Evolutionary conservation across 2,113 vertebrate genomes (phyloP), one percentile per base, ranked within the genome.

Genomic region (Myotis yumanensis): DNA sequence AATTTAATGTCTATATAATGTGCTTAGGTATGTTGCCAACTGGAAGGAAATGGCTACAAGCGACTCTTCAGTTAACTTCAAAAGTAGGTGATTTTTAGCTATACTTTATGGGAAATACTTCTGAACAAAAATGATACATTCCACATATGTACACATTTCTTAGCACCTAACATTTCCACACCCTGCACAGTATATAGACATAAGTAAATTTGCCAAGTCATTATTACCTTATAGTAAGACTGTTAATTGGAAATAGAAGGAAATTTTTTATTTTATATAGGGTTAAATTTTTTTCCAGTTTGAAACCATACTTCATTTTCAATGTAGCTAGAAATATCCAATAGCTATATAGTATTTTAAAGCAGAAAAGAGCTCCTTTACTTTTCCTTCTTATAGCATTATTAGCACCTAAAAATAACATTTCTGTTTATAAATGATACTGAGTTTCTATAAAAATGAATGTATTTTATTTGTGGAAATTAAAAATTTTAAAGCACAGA

Each of bases 31-130:
- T 90, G 90, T 98, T 51, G 96, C 95, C 77, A 91, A 77, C 25
- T 99, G 98, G 98, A 98, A 96, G 90, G 91, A 96, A 95, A 94
- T 98, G 69, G 98, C 97, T 85, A 98, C 97, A 93, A 99, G 98
- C 96, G 97, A 97, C 76, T 97, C 97, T 90, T 98, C 98, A 43
- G 97, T 85, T 54, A 93, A 96, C 54, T 95, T 93, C 80, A 95
- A 88, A 95, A 97, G 98, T 98, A 97, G 80, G 97, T 69, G 28
- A 77, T 28, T 93, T 52, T 87, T 72, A 84, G 32, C 59, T 84
- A 54, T 95, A 94, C 7, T 66, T 92, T 40, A 46, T 62, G 20
- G 23, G 16, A 83, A 86, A 52, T 95, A 88, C 77, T 82, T 35
- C 28, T 77, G 68, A 91, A 52, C 30, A 37, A 28, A 91, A 87